These are phyloP conservation scores for Picus viridis DNA, from an alignment of 2,797 vertebrate species.

Conservation along the genomic window DNA sequence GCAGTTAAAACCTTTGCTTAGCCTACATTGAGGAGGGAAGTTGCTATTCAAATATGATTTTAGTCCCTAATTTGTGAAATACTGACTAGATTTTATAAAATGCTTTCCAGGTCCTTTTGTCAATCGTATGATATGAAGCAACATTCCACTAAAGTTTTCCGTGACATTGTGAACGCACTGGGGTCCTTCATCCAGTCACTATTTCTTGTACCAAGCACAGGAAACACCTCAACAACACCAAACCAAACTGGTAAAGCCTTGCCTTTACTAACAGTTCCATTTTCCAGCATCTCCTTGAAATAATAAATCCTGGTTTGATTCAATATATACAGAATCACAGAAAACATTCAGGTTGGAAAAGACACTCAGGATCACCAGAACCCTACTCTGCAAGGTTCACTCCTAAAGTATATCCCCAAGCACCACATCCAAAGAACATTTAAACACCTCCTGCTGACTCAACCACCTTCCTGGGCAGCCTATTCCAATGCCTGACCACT, in stretches of 20 bases:
- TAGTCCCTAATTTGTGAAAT: neutral
- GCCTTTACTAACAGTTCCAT: neutral
- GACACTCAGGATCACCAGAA: too few species aligned
- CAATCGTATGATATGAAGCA: conserved; percentile 99
- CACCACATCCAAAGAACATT: too few species aligned
- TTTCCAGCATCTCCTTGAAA: neutral
- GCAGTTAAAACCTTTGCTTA: neutral
- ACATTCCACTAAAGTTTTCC: conserved; percentile 98
- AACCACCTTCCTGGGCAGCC: too few species aligned
- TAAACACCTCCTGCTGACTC: too few species aligned
- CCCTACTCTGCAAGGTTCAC: too few species aligned
- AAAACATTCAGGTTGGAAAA: too few species aligned
- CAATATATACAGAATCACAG: neutral
- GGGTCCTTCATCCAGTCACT: conserved; percentile 99
- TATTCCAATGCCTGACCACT: too few species aligned
- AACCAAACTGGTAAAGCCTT: conserved; percentile 85
- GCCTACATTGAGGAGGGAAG: neutral
- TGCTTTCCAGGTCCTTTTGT: conserved; percentile 90
- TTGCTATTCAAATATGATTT: neutral
- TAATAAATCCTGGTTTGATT: neutral
- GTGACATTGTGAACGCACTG: conserved; percentile 97
- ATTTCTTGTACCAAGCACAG: conserved; percentile 90
- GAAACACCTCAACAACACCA: conserved; percentile 79
- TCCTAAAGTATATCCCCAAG: too few species aligned
- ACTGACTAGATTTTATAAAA: conserved; percentile 4